Percentiles rank a stretch among this genome's conserved stretches.
phyloP scores from a whole-genome alignment of 2,797 vertebrate genomes.

The Rousettus madagascariensis region DNA sequence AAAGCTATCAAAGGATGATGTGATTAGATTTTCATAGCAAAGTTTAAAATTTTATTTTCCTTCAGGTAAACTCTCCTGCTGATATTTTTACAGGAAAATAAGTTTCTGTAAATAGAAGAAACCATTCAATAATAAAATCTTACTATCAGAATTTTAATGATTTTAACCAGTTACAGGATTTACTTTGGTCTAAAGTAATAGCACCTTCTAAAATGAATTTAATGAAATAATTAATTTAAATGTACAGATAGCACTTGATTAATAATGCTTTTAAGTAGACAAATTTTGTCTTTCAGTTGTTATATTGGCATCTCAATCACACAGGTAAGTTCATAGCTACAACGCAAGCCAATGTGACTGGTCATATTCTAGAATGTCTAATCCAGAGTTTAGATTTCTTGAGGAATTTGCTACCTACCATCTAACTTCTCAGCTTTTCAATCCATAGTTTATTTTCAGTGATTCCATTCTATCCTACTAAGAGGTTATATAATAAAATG shows the following conservation, averaged over 20 bases:
- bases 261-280: background rate
- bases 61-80: background rate
- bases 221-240: background rate
- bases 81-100: background rate
- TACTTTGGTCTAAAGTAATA: background rate
- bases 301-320: background rate
- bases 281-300: background rate
- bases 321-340: background rate
- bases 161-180: conserved; percentile 6
- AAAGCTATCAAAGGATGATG: background rate
- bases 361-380: background rate
- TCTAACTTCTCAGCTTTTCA: background rate
- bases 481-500: background rate
- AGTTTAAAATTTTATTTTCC: background rate
- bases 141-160: conserved; percentile 9
- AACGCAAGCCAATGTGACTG: background rate
- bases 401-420: background rate
- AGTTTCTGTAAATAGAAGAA: conserved; percentile 24
- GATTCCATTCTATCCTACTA: background rate
- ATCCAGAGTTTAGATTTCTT: background rate
- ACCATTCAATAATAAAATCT: background rate
- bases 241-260: background rate
- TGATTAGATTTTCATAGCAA: background rate
- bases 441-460: background rate
- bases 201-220: conserved; percentile 20